Evolutionary conservation across 2,113 vertebrate genomes (phyloP).

Genomic region (Poeciliopsis retropinna): DNA sequence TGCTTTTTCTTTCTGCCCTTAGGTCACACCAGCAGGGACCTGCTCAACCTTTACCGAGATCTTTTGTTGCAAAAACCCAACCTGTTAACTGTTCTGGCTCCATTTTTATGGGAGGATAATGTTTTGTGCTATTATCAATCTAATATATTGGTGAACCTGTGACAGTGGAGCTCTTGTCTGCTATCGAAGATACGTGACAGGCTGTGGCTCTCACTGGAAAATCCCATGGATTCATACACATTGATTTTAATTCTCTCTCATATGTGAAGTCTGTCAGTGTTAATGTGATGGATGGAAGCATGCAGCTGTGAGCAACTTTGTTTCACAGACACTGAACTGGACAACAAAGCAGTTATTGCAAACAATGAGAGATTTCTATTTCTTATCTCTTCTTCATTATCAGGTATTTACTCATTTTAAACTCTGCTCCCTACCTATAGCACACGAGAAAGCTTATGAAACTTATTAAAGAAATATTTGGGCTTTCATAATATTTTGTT

Average conservation of each 20-base stretch:
- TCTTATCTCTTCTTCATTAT: neutral
- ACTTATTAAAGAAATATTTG: neutral
- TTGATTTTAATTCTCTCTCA: constrained; percentile 53
- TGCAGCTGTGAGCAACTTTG: constrained; percentile 5
- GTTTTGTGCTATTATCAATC: constrained; percentile 14
- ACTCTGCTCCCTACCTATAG: neutral
- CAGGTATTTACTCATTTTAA: neutral
- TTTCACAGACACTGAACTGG: constrained; percentile 11
- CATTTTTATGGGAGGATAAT: constrained; percentile 1
- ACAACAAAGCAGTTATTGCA: constrained; percentile 15
- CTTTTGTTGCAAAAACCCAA: constrained; percentile 24
- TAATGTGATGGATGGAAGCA: constrained; percentile 9
- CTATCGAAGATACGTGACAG: constrained; percentile 47
- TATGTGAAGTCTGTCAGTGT: constrained; percentile 46
- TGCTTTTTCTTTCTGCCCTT: constrained; percentile 33
- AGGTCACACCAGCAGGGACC: constrained; percentile 45
- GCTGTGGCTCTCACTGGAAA: constrained; percentile 59
- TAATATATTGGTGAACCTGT: constrained; percentile 19
- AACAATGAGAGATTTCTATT: constrained; percentile 1
- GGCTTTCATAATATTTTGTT: neutral
- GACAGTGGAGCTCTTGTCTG: constrained; percentile 9
- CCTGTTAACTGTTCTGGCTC: neutral
- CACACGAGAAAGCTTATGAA: neutral
- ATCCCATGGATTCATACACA: constrained; percentile 65
- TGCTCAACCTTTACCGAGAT: constrained; percentile 34